These are phyloP conservation scores for Plemyria rubiginata DNA, from an alignment of 2,888 invertebrate genomes.

Conservation along the genomic window DNA sequence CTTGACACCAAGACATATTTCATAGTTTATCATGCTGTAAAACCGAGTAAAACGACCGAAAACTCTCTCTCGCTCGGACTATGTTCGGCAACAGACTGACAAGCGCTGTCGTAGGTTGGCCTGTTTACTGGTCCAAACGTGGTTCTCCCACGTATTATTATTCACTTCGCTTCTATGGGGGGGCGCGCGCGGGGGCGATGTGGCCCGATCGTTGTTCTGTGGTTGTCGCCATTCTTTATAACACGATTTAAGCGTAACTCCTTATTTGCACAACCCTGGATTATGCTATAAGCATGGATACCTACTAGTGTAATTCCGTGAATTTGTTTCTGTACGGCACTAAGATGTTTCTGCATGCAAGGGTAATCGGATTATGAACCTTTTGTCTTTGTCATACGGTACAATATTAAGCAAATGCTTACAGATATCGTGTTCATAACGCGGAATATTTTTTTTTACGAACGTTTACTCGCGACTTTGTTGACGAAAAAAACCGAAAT, in stretches of 20 bases:
- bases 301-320: conserved; percentile 3
- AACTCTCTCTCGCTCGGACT: too few relatives aligned
- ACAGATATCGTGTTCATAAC: neutral
- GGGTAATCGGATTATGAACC: conserved; percentile 12
- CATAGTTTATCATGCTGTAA: too few relatives aligned
- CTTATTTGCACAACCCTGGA: conserved; percentile 32
- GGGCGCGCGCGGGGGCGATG: too few relatives aligned
- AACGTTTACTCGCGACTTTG: neutral
- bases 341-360: conserved; percentile 17
- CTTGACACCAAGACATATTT: too few relatives aligned
- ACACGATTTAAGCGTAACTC: conserved; percentile 31
- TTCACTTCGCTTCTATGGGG: too few relatives aligned
- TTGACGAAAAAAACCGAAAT: too few relatives aligned
- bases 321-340: conserved; percentile 16
- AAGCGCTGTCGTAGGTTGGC: too few relatives aligned
- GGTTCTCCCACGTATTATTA: too few relatives aligned
- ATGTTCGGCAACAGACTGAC: too few relatives aligned
- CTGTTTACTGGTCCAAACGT: too few relatives aligned
- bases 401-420: conserved; percentile 9
- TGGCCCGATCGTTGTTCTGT: too few relatives aligned
- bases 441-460: neutral
- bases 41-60: too few relatives aligned
- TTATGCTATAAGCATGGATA: conserved; percentile 33
- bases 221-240: conserved; percentile 31
- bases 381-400: conserved; percentile 12